phyloP scores from a whole-genome alignment of 2,888 invertebrate species.

The Tinea trinotella region DNA sequence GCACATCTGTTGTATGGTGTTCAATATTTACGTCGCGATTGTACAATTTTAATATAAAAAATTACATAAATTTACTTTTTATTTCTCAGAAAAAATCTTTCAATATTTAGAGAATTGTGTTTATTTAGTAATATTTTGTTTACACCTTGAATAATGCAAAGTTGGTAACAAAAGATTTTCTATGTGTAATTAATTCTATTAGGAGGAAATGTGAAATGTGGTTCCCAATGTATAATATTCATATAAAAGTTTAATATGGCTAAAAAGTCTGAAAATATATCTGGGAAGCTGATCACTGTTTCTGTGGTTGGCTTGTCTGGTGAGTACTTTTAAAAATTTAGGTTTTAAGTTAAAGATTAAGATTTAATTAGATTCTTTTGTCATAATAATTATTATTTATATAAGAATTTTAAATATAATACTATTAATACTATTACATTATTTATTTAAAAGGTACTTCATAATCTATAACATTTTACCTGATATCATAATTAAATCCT shows the following conservation, averaged over 20 bases:
- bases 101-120: no score
- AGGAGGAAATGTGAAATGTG: neutral
- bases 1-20: constrained; percentile 9
- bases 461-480: no score
- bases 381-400: no score
- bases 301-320: constrained; percentile 93
- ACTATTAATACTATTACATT: no score
- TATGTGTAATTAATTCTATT: neutral
- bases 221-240: neutral
- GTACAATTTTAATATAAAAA: neutral
- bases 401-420: no score
- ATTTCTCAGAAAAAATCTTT: neutral
- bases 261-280: constrained; percentile 77
- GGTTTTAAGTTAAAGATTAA: neutral
- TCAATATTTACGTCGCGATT: neutral
- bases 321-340: constrained; percentile 32
- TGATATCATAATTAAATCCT: no score
- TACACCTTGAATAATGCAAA: neutral
- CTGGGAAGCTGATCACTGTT: constrained; percentile 83
- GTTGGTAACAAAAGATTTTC: neutral
- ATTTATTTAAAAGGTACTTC: no score
- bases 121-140: neutral
- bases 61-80: neutral
- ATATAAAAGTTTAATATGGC: constrained; percentile 67
- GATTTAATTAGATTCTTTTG: no score